phyloP scores from a whole-genome alignment of 2,888 invertebrate genomes.

The Cerceris rybyensis region DNA sequence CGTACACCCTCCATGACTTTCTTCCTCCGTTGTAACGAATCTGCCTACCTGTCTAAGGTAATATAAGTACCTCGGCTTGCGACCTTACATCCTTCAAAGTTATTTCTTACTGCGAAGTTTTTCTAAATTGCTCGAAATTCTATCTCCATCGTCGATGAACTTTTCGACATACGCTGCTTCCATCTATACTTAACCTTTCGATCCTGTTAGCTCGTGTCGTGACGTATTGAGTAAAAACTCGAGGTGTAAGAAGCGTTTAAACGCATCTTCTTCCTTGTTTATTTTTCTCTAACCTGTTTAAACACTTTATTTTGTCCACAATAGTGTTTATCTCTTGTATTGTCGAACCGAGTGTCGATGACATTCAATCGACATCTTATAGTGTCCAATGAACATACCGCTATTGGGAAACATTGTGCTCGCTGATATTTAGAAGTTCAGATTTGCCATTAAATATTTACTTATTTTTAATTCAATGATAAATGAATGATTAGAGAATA shows the following conservation, averaged over 20 bases:
- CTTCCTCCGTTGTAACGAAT: slow-evolving; percentile 52
- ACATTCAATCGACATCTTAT: too few species aligned
- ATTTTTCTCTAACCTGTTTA: not conserved
- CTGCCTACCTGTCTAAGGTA: slow-evolving; percentile 38
- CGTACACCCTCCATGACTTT: slow-evolving; percentile 67
- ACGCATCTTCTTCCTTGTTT: slow-evolving; percentile 3
- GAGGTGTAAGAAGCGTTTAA: slow-evolving; percentile 2
- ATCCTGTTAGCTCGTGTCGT: not conserved
- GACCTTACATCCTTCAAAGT: slow-evolving; percentile 36
- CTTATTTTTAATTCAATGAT: not conserved
- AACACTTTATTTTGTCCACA: not conserved
- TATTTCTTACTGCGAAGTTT: slow-evolving; percentile 15
- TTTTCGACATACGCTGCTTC: slow-evolving; percentile 29
- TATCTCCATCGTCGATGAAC: slow-evolving; percentile 34
- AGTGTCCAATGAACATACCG: too few species aligned
- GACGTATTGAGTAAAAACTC: slow-evolving; percentile 29
- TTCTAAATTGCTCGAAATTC: slow-evolving; percentile 20
- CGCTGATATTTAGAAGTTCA: too few species aligned
- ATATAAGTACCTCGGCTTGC: slow-evolving; percentile 37
- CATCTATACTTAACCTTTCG: slow-evolving; percentile 32
- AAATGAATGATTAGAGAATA: not conserved
- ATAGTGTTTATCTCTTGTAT: too few species aligned
- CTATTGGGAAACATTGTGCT: too few species aligned
- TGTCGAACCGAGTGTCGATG: too few species aligned
- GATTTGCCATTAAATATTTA: too few species aligned